A percentile compares a stretch with the other conserved stretches of the same genome.
Evolutionary conservation across 2,888 invertebrate genomes (phyloP).

Genomic region (Didymodactylos carnosus): DNA sequence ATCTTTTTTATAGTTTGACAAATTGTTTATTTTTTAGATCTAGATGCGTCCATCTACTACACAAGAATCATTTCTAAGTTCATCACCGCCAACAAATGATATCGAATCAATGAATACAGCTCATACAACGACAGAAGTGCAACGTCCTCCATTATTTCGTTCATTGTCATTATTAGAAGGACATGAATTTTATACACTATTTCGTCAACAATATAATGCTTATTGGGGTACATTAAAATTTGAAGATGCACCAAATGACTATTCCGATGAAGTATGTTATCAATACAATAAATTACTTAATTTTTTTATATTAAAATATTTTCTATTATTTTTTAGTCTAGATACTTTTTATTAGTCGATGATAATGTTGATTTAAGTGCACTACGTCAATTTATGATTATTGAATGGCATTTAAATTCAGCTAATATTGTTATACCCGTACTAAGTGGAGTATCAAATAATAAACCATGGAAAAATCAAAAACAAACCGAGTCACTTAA

Average conservation of each 20-base stretch:
- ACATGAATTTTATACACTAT: not conserved
- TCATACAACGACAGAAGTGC: no score
- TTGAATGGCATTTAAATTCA: constrained; percentile 21
- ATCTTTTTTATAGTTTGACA: no score
- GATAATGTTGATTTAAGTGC: not conserved
- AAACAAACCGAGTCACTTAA: constrained; percentile 22
- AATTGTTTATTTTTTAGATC: no score
- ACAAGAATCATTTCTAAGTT: no score
- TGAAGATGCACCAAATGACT: not conserved
- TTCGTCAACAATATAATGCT: not conserved
- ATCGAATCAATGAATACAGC: no score
- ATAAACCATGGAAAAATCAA: constrained; percentile 20
- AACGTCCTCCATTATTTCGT: no score
- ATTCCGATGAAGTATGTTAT: not conserved
- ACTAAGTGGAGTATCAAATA: constrained; percentile 20
- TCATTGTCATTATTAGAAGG: not conserved
- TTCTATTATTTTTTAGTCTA: not conserved
- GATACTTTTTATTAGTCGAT: not conserved
- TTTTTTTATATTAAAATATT: not conserved
- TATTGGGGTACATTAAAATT: not conserved
- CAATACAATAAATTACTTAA: not conserved
- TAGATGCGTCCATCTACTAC: no score
- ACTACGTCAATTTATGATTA: constrained; percentile 18
- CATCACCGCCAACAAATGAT: no score
- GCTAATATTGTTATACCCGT: constrained; percentile 23